Evolutionary conservation across 2,797 vertebrate species (phyloP).

Genomic region (Falco concolor): DNA sequence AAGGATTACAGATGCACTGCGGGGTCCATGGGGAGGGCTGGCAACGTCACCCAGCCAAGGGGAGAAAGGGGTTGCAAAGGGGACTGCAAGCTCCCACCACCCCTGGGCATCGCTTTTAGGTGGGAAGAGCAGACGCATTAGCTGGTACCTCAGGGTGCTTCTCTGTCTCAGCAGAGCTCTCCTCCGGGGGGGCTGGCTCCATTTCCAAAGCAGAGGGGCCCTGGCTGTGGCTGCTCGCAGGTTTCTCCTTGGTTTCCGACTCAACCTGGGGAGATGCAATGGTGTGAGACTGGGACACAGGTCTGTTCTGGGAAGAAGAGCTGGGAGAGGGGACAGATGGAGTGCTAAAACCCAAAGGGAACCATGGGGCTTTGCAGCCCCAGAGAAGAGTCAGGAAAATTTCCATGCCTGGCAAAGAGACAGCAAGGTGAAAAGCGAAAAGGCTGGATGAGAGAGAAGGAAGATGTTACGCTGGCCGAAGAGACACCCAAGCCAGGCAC

Average conservation of each 20-base stretch:
- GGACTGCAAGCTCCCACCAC: neutral
- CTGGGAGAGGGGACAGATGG: accelerated
- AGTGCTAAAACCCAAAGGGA: neutral
- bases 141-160: neutral
- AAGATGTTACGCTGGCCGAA: accelerated
- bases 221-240: neutral
- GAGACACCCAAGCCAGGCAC: neutral
- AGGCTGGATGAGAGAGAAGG: neutral
- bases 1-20: accelerated
- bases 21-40: accelerated
- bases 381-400: neutral
- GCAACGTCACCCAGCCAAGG: accelerated
- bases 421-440: neutral
- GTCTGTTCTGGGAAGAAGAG: neutral
- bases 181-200: accelerated
- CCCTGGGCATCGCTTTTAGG: neutral
- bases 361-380: neutral
- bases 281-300: accelerated
- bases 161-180: neutral
- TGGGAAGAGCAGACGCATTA: neutral
- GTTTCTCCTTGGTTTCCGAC: neutral
- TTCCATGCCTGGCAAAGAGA: neutral
- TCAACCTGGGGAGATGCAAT: neutral
- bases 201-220: neutral
- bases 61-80: neutral